These are phyloP conservation scores for Anthonomus grandis DNA, from an alignment of 1,140 invertebrate genomes.

Conservation along the genomic window DNA sequence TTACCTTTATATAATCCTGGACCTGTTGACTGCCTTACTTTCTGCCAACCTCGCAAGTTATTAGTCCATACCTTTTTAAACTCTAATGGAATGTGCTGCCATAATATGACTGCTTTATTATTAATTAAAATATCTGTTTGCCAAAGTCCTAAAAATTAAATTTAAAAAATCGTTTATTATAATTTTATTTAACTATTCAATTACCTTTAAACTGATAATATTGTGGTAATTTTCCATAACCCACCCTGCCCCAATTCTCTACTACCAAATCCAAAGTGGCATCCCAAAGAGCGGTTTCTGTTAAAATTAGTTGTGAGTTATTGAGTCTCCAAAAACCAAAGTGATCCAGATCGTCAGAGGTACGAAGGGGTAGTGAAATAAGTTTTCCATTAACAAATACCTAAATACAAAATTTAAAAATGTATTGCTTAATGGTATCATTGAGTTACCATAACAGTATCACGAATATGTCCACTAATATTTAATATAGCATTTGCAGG, in stretches of 20 bases:
- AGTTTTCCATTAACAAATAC: constrained; percentile 50
- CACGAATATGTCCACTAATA: constrained; percentile 52
- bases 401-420: no score
- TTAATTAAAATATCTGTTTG: constrained; percentile 50
- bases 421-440: no score
- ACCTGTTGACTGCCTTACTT: no score
- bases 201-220: constrained; percentile 53
- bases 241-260: constrained; percentile 59
- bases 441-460: constrained; percentile 53
- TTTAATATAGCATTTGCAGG: constrained; percentile 39
- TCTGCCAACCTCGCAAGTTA: constrained; percentile 25
- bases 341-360: constrained; percentile 37
- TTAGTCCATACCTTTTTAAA: constrained; percentile 52
- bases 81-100: constrained; percentile 55
- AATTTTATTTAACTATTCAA: no score
- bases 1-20: no score
- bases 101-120: constrained; percentile 45
- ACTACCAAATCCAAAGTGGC: constrained; percentile 55
- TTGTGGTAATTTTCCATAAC: constrained; percentile 51
- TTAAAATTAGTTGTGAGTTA: not conserved
- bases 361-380: constrained; percentile 43
- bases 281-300: not conserved
- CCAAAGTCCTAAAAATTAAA: constrained; percentile 52
- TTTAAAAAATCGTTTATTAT: no score
- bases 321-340: constrained; percentile 51